phyloP scores from a whole-genome alignment of 2,888 invertebrate species.

The Dryobotodes eremita region DNA sequence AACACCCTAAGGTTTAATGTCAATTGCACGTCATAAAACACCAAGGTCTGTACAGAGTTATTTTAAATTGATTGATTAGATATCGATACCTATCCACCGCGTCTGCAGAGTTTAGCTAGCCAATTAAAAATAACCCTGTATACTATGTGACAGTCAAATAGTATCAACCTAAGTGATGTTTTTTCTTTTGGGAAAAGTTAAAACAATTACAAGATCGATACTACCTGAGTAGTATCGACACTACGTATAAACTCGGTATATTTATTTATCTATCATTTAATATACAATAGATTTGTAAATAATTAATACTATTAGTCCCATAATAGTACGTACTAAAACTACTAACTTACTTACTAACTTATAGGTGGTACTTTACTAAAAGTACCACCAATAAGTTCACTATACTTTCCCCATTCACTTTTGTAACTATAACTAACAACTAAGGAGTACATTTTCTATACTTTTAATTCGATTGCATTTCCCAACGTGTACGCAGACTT shows the following conservation, averaged over 20 bases:
- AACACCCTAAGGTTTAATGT: too few species aligned
- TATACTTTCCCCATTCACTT: background rate
- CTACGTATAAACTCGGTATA: too few species aligned
- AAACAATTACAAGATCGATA: background rate
- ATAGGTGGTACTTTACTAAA: too few species aligned
- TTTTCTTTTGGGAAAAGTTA: background rate
- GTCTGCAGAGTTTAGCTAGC: too few species aligned
- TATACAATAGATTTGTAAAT: too few species aligned
- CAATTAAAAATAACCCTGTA: too few species aligned
- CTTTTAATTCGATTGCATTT: conserved; percentile 34
- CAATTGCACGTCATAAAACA: background rate
- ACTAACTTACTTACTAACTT: too few species aligned
- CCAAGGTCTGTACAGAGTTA: background rate
- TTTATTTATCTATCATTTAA: too few species aligned
- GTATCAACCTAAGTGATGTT: background rate
- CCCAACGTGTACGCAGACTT: conserved; percentile 12
- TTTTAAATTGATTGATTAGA: too few species aligned
- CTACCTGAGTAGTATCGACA: background rate
- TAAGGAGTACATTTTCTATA: conserved; percentile 27
- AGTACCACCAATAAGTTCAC: background rate
- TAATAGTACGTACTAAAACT: background rate
- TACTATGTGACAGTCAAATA: background rate
- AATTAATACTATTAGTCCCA: background rate
- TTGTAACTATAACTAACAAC: background rate
- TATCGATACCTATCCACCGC: too few species aligned